A percentile compares a stretch with the other conserved stretches of the same genome.
phyloP scores from a whole-genome alignment of 2,888 invertebrate species.

The Phymatocera aterrima region DNA sequence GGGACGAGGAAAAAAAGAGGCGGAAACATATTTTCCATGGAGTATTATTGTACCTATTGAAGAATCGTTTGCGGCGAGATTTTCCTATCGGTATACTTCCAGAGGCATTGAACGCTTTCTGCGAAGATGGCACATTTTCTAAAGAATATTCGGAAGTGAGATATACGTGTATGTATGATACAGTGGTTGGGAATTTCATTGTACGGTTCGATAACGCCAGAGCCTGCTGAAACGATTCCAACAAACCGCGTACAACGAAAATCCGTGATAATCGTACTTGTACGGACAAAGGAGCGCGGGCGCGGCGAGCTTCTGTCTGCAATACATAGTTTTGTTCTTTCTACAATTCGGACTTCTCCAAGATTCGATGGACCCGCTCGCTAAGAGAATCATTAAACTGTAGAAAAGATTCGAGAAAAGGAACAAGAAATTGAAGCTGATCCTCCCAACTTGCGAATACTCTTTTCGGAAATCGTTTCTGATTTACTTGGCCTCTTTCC shows the following conservation, averaged over 20 bases:
- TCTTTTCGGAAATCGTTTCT: too few species aligned
- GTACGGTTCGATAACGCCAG: neutral
- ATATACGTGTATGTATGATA: neutral
- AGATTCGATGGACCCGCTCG: too few species aligned
- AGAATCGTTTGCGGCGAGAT: neutral
- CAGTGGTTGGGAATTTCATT: neutral
- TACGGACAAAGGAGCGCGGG: neutral
- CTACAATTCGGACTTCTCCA: too few species aligned
- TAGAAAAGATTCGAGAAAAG: neutral
- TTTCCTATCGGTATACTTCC: neutral
- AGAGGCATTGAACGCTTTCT: neutral
- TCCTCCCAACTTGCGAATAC: too few species aligned
- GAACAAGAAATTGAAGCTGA: neutral
- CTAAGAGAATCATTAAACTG: neutral
- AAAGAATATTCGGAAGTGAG: neutral
- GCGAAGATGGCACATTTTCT: neutral
- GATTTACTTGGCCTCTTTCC: too few species aligned
- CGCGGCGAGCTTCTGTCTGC: neutral
- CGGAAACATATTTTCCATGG: neutral
- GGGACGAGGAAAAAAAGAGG: neutral
- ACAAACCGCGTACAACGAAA: too few species aligned
- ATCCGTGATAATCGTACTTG: too few species aligned
- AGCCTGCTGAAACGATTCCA: neutral
- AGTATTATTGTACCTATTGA: neutral
- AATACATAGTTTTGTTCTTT: too few species aligned